These are phyloP conservation scores for Ditylenchus weischeri DNA, from an alignment of 2,888 invertebrate species.

Conservation along the genomic window DNA sequence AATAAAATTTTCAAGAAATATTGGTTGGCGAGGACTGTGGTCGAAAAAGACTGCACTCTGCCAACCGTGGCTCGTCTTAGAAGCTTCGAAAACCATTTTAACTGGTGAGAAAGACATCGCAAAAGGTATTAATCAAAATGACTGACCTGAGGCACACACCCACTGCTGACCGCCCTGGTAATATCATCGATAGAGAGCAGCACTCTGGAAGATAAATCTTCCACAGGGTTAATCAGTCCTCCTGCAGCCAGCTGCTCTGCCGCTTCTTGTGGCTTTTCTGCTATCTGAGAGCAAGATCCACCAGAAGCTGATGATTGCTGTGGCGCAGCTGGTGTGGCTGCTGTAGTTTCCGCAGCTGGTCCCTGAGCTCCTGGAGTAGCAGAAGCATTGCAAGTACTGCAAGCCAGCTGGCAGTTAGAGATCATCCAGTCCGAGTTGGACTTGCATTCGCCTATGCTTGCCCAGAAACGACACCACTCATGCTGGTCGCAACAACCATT, in stretches of 20 bases:
- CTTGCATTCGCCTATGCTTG: conserved; percentile 46
- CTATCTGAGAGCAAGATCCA: conserved; percentile 30
- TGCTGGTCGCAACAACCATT: conserved; percentile 59
- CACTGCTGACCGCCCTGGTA: conserved; percentile 50
- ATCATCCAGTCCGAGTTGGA: conserved; percentile 46
- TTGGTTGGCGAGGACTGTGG: no score
- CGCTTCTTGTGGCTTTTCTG: conserved; percentile 31
- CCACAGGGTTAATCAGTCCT: conserved; percentile 40
- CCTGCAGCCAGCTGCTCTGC: conserved; percentile 28
- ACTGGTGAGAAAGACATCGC: no score
- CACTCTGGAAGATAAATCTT: conserved; percentile 30
- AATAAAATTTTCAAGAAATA: no score
- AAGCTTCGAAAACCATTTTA: no score
- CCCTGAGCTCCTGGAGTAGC: background rate
- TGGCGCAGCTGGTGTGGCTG: conserved; percentile 9
- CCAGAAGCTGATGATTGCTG: conserved; percentile 7
- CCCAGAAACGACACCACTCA: conserved; percentile 57
- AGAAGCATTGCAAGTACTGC: conserved; percentile 32
- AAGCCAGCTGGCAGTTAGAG: conserved; percentile 45
- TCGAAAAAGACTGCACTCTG: no score
- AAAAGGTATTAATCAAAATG: no score
- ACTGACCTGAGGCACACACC: conserved; percentile 51
- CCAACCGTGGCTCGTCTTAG: no score
- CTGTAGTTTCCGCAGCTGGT: background rate
- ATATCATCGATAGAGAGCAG: conserved; percentile 54